Percentiles rank a stretch among this genome's conserved stretches.
phyloP scores from a whole-genome alignment of 2,888 invertebrate genomes.

The Melinopterus prodromus region DNA sequence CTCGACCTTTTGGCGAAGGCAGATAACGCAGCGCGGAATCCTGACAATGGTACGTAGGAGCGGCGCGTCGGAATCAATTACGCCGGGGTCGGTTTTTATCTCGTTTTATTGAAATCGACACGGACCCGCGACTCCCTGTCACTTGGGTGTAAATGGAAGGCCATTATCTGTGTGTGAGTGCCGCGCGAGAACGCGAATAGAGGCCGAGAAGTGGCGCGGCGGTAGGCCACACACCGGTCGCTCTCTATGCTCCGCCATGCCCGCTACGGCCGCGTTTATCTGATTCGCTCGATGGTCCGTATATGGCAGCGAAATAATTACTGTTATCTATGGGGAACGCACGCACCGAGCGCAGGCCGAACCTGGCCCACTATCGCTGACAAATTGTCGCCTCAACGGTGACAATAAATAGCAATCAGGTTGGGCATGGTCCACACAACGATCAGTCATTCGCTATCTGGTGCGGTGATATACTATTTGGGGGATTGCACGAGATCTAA shows the following conservation, averaged over 20 bases:
- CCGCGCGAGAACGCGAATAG: neutral
- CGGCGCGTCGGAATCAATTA: neutral
- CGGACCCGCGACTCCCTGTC: neutral
- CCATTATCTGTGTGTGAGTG: slow-evolving; percentile 4
- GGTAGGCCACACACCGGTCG: neutral
- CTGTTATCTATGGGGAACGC: neutral
- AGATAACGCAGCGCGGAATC: neutral
- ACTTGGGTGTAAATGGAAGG: neutral
- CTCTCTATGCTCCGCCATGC: too few species aligned
- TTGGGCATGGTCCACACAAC: neutral
- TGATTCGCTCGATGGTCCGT: neutral
- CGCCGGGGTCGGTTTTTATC: neutral
- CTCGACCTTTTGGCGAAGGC: neutral
- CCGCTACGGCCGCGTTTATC: neutral
- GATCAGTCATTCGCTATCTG: neutral
- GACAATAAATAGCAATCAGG: neutral
- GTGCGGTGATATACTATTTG: neutral
- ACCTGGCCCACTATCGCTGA: neutral
- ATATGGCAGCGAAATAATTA: neutral
- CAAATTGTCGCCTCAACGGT: neutral
- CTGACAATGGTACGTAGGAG: slow-evolving; percentile 4
- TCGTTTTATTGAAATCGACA: slow-evolving; percentile 4
- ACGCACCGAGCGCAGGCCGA: neutral
- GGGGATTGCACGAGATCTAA: neutral
- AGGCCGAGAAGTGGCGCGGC: neutral